phyloP scores from a whole-genome alignment of 2,888 invertebrate species.

The Hemistola chrysoprasaria region DNA sequence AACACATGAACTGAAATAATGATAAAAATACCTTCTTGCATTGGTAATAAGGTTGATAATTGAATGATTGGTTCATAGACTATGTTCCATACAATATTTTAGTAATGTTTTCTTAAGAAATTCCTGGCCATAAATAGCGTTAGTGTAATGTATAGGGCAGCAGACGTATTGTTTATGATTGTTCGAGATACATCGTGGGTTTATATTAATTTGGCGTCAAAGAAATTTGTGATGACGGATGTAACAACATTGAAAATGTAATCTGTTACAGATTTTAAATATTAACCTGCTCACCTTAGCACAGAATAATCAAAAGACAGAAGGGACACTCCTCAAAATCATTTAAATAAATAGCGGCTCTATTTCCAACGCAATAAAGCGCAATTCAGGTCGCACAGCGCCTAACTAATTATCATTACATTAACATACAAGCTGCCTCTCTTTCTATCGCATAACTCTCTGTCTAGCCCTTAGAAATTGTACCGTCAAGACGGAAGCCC shows the following conservation, averaged over 20 bases:
- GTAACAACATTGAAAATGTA: slow-evolving; percentile 11
- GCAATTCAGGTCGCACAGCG: too few species aligned
- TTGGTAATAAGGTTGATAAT: slow-evolving; percentile 15
- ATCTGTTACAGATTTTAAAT: too few species aligned
- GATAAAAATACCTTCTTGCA: slow-evolving; percentile 2
- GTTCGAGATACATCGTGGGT: slow-evolving; percentile 16
- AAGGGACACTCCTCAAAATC: too few species aligned
- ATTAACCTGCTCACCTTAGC: too few species aligned
- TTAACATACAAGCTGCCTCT: too few species aligned
- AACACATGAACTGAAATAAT: background rate
- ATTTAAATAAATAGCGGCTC: too few species aligned
- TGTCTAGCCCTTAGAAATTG: too few species aligned
- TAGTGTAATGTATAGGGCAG: slow-evolving; percentile 54
- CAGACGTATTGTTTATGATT: slow-evolving; percentile 36
- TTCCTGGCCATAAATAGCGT: slow-evolving; percentile 74
- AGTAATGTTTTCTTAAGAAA: slow-evolving; percentile 69
- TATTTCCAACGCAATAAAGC: too few species aligned
- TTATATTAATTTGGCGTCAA: slow-evolving; percentile 22
- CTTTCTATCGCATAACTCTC: too few species aligned
- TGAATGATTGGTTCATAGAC: slow-evolving; percentile 3
- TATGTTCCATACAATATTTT: slow-evolving; percentile 34
- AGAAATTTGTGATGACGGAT: slow-evolving; percentile 13
- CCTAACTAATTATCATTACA: too few species aligned
- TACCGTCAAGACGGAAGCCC: too few species aligned
- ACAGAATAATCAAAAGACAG: too few species aligned